Conservation (phyloP, 2,113 vertebrate genomes). For the Toxotes jaculatrix region DNA sequence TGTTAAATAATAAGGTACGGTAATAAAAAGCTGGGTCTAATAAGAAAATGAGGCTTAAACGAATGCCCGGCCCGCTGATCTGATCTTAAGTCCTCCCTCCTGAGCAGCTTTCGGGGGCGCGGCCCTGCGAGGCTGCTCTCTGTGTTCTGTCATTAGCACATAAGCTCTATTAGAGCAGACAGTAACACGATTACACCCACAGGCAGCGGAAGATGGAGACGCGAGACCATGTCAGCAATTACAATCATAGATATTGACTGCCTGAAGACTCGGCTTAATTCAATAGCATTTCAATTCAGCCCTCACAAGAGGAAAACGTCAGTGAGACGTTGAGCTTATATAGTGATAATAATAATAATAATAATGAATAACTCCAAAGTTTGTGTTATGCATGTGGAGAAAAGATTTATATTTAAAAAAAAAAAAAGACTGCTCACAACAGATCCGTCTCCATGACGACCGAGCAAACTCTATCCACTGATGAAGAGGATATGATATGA, state of each 20-base stretch:
- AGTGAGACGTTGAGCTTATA: not conserved
- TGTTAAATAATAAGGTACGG: not conserved
- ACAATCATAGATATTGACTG: constrained; percentile 20
- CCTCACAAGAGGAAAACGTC: constrained; percentile 14
- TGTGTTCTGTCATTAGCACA: constrained; percentile 57
- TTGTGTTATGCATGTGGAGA: not conserved
- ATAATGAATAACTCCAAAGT: no score
- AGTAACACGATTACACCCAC: constrained; percentile 64
- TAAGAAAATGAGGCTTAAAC: constrained; percentile 2
- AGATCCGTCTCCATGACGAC: no score
- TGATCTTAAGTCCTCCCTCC: constrained; percentile 20
- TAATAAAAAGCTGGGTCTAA: not conserved
- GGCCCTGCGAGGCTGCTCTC: constrained; percentile 22
- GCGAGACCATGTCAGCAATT: constrained; percentile 46
- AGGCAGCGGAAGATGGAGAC: constrained; percentile 55
- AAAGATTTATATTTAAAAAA: not conserved
- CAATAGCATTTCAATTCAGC: constrained; percentile 9
- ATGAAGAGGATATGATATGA: no score
- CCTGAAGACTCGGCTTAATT: constrained; percentile 26
- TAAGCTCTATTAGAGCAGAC: constrained; percentile 50
- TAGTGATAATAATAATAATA: no score
- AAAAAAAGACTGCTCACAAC: no score
- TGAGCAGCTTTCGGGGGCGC: constrained; percentile 12
- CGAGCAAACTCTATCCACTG: no score
- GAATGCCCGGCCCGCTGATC: constrained; percentile 4